Evolutionary conservation across 2,888 invertebrate genomes (phyloP).

Genomic region (Ochropacha duplaris): DNA sequence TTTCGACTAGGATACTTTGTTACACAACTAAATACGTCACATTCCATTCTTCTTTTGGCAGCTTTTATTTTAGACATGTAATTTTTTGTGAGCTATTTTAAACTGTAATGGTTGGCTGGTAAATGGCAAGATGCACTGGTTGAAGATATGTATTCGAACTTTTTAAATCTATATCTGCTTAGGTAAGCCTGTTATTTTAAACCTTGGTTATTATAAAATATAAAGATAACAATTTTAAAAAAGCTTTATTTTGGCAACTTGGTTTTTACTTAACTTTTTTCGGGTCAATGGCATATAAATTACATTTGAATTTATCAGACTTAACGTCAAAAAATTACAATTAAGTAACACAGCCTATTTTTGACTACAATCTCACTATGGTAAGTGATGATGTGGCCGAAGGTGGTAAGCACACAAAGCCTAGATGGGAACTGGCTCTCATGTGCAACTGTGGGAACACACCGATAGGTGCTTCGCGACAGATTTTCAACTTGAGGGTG

Average conservation of each 20-base stretch:
- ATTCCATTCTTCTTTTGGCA: not conserved
- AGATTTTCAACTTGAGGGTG: no score
- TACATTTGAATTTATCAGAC: not conserved
- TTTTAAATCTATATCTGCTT: not conserved
- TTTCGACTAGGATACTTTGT: not conserved
- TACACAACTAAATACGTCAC: not conserved
- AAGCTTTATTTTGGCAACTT: no score
- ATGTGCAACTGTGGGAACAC: no score
- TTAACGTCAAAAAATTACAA: no score
- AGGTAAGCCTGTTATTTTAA: no score
- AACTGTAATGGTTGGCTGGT: not conserved
- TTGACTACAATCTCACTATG: no score
- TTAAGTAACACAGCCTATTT: no score
- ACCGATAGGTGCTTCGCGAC: no score
- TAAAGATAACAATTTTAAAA: no score
- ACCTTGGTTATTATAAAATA: not conserved
- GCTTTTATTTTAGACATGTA: not conserved
- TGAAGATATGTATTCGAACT: not conserved
- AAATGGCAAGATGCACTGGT: not conserved
- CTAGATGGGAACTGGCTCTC: no score
- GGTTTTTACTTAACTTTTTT: not conserved
- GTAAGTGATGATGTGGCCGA: no score
- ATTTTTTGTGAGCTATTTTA: not conserved
- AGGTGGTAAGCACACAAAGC: no score
- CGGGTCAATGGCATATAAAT: not conserved